Conservation (phyloP, 2,888 invertebrate genomes). For the Lathronympha strigana region DNA sequence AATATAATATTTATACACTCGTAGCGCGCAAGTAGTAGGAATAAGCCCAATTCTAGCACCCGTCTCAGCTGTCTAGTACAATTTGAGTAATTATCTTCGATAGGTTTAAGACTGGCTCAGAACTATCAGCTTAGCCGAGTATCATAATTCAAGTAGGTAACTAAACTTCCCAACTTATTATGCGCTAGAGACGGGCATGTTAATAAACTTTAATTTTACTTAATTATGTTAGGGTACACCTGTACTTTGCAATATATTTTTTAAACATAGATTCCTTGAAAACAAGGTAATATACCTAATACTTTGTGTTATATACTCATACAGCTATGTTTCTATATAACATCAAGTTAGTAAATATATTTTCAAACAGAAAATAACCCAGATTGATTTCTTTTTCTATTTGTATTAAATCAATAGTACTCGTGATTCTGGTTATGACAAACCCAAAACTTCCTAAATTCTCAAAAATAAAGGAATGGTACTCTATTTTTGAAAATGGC, state of each 20-base stretch:
- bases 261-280: neutral
- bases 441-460: too few relatives aligned
- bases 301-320: too few relatives aligned
- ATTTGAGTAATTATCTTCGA: conserved; percentile 23
- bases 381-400: too few relatives aligned
- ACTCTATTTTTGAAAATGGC: too few relatives aligned
- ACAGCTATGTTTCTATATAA: too few relatives aligned
- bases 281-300: too few relatives aligned
- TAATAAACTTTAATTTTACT: conserved; percentile 3
- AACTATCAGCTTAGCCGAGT: neutral
- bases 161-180: conserved; percentile 6
- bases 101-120: neutral
- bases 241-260: neutral
- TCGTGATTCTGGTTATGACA: too few relatives aligned
- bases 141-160: conserved; percentile 8
- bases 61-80: neutral
- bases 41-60: conserved; percentile 5
- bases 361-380: too few relatives aligned
- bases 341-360: too few relatives aligned
- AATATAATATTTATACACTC: too few relatives aligned
- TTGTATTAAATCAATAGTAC: too few relatives aligned
- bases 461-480: too few relatives aligned
- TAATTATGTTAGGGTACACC: neutral
- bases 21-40: neutral
- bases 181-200: neutral